Percentiles rank a stretch among this genome's conserved stretches.
These are phyloP conservation scores for Harpegnathos saltator DNA, from an alignment of 1,140 invertebrate species.

Conservation along the genomic window DNA sequence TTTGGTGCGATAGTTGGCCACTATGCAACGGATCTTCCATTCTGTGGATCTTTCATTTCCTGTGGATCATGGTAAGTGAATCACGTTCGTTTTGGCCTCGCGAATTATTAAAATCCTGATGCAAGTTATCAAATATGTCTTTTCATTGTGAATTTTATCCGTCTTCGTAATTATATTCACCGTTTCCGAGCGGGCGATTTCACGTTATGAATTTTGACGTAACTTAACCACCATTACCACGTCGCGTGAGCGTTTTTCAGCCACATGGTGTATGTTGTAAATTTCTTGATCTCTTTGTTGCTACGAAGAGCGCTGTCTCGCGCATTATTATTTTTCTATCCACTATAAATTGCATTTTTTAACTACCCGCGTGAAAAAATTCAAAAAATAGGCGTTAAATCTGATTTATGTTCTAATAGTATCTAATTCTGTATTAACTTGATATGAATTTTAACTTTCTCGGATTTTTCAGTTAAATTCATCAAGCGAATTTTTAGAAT, in stretches of 20 bases:
- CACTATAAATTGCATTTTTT: background rate
- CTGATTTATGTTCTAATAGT: too few species aligned
- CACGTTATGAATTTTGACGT: background rate
- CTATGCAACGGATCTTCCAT: conserved; percentile 1
- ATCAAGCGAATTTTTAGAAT: too few species aligned
- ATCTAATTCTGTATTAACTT: too few species aligned
- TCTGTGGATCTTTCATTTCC: conserved; percentile 72
- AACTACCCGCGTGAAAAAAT: background rate
- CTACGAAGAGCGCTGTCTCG: background rate
- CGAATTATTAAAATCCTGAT: conserved; percentile 5
- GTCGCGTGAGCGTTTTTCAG: background rate
- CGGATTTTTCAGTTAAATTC: too few species aligned
- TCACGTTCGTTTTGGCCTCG: background rate
- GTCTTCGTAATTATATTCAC: background rate
- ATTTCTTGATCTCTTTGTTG: too few species aligned
- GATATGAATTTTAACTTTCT: too few species aligned
- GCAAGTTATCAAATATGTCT: background rate
- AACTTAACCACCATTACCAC: conserved; percentile 67
- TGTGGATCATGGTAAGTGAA: conserved; percentile 78
- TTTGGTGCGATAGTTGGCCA: background rate
- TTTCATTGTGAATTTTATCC: background rate
- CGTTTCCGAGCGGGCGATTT: background rate
- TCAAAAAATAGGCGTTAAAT: too few species aligned
- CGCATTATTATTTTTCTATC: background rate
- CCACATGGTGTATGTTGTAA: conserved; percentile 61